Percentiles rank a stretch among this genome's conserved stretches.
Evolutionary conservation across 2,113 vertebrate species (phyloP).

Genomic region (Nyctibius bracteatus): DNA sequence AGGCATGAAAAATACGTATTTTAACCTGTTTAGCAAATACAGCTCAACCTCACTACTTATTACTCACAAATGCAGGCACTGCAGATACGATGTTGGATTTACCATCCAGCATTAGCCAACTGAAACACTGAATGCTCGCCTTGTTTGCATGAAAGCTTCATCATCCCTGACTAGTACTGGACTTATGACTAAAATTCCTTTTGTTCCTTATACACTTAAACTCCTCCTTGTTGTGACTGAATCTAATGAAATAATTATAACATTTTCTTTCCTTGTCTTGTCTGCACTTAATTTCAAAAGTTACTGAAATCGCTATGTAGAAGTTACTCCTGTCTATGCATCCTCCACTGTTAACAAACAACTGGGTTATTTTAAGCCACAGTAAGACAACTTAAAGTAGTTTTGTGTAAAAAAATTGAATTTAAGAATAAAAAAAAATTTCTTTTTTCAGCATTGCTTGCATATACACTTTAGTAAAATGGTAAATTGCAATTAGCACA

Average conservation of each 20-base stretch:
- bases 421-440: background rate
- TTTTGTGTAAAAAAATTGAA: background rate
- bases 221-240: background rate
- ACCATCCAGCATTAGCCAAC: background rate
- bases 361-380: background rate
- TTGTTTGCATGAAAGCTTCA: background rate
- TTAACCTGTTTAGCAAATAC: background rate
- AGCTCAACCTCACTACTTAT: background rate
- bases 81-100: background rate
- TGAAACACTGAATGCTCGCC: background rate
- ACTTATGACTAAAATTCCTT: background rate
- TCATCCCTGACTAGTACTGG: background rate
- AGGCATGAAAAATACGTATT: background rate
- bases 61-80: background rate
- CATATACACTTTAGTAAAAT: background rate
- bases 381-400: background rate
- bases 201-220: background rate
- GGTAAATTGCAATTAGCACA: background rate
- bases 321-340: background rate
- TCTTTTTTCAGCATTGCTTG: background rate
- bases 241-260: background rate
- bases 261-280: background rate
- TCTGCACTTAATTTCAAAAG: background rate
- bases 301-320: background rate
- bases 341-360: background rate